These are phyloP conservation scores for Characodon lateralis DNA, from an alignment of 2,797 vertebrate species.

Conservation along the genomic window DNA sequence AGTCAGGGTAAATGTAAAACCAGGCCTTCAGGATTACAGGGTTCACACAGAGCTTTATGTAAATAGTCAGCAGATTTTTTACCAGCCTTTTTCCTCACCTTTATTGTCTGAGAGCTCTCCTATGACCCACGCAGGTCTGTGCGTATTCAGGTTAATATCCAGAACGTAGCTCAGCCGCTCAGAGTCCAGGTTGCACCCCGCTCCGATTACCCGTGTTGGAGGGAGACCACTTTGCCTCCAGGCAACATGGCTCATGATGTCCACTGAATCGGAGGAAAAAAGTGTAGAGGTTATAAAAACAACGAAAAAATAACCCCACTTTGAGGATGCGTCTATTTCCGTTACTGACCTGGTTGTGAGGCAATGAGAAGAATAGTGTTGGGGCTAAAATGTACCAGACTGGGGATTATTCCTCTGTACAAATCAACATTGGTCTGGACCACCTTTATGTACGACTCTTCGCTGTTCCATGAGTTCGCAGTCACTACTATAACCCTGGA, in stretches of 20 bases:
- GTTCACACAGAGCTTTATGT: neutral
- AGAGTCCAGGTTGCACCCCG: constrained; percentile 94
- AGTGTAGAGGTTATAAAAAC: neutral
- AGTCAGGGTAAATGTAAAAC: neutral
- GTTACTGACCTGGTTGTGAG: constrained; percentile 90
- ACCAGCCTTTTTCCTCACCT: constrained; percentile 75
- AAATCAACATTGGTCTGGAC: constrained; percentile 94
- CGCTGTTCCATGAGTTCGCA: constrained; percentile 87
- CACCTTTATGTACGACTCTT: constrained; percentile 89
- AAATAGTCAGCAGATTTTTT: neutral
- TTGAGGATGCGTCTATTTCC: neutral
- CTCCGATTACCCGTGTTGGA: constrained; percentile 87
- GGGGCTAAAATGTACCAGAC: constrained; percentile 85
- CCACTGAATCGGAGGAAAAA: constrained; percentile 79
- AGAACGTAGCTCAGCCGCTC: constrained; percentile 87
- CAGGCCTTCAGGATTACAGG: neutral
- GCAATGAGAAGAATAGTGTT: constrained; percentile 86
- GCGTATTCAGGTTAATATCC: constrained; percentile 81
- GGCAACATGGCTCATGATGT: constrained; percentile 92
- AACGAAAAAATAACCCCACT: neutral
- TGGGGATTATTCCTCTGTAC: constrained; percentile 87
- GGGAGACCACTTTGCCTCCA: constrained; percentile 94
- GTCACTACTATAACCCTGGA: constrained; percentile 92
- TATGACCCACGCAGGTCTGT: constrained; percentile 88
- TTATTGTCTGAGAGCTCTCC: constrained; percentile 93